phyloP scores from a whole-genome alignment of 2,113 vertebrate species.

The Grammomys surdaster region DNA sequence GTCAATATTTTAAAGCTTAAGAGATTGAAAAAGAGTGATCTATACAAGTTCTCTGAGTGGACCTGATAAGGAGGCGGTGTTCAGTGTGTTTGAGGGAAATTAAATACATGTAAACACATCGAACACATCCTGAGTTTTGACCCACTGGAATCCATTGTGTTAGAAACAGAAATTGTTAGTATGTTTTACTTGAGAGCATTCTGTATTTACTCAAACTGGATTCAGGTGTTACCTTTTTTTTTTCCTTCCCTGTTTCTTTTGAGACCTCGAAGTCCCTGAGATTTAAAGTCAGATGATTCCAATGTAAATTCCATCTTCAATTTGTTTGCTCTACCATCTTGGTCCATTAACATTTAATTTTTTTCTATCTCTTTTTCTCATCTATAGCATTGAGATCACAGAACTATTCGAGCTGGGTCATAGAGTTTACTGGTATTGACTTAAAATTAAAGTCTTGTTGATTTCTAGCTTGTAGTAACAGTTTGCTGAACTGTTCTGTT shows the following conservation, averaged over 20 bases:
- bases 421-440: neutral
- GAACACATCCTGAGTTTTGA: conserved; percentile 19
- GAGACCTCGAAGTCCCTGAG: conserved; percentile 3
- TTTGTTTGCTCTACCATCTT: conserved; percentile 25
- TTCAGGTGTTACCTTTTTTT: neutral
- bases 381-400: conserved; percentile 7
- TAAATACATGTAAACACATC: neutral
- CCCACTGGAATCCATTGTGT: neutral
- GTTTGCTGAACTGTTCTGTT: conserved; percentile 30
- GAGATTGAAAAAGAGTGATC: neutral
- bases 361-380: neutral
- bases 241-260: neutral
- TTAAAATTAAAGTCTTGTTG: conserved; percentile 10
- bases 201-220: neutral
- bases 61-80: neutral
- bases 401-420: conserved; percentile 29
- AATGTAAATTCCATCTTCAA: conserved; percentile 11
- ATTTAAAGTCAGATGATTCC: conserved; percentile 30
- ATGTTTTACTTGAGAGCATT: conserved; percentile 15
- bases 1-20: neutral
- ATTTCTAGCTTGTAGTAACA: conserved; percentile 4
- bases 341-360: neutral
- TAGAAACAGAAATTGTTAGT: conserved; percentile 1
- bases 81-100: neutral
- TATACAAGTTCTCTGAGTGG: neutral